These are phyloP conservation scores for Hylaea fasciaria DNA, from an alignment of 2,888 invertebrate species.

Conservation along the genomic window DNA sequence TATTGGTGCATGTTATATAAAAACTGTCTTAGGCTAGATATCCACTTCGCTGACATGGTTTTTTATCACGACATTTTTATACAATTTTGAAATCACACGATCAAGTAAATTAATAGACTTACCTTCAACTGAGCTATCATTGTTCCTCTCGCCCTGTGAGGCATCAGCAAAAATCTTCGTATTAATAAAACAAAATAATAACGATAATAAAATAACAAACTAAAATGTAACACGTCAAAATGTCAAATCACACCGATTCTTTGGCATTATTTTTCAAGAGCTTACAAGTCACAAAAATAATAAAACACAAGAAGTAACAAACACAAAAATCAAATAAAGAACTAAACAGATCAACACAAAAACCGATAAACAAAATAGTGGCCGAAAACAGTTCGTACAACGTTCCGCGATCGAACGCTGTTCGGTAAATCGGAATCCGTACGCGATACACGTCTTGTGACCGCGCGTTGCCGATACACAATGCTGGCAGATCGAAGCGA, in stretches of 20 bases:
- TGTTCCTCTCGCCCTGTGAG: constrained; percentile 75
- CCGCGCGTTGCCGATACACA: constrained; percentile 76
- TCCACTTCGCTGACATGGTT: no score
- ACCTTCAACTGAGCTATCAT: constrained; percentile 80
- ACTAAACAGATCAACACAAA: constrained; percentile 63
- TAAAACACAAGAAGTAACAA: constrained; percentile 51
- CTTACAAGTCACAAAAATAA: constrained; percentile 51
- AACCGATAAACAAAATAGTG: constrained; percentile 48
- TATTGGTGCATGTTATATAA: no score
- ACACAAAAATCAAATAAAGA: constrained; percentile 57
- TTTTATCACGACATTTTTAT: no score
- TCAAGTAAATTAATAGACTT: constrained; percentile 38
- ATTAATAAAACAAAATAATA: constrained; percentile 49
- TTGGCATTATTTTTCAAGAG: constrained; percentile 72
- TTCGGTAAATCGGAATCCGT: constrained; percentile 54
- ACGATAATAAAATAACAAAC: constrained; percentile 57
- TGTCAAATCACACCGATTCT: constrained; percentile 75
- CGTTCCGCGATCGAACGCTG: constrained; percentile 69
- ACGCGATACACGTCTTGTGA: constrained; percentile 68
- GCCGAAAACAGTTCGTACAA: constrained; percentile 61
- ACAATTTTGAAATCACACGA: not conserved
- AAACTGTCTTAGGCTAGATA: no score
- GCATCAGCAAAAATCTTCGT: constrained; percentile 70
- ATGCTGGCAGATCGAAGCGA: constrained; percentile 83
- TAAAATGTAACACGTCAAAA: constrained; percentile 64